Percentiles rank a stretch among this genome's conserved stretches.
These are phyloP conservation scores for Platichthys flesus DNA, from an alignment of 2,113 vertebrate species.

Conservation along the genomic window DNA sequence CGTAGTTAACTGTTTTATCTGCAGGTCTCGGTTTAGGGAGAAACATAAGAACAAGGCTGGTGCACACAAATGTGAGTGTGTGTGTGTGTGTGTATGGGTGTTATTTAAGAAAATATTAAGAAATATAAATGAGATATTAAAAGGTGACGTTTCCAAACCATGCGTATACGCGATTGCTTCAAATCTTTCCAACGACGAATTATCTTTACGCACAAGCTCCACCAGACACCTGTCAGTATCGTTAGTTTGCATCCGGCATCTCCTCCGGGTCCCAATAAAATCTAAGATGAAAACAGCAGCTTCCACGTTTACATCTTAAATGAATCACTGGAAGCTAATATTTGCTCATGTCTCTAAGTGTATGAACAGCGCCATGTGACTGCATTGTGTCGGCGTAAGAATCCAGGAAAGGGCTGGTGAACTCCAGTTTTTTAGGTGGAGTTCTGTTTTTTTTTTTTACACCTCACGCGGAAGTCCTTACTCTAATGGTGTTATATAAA, in stretches of 20 bases:
- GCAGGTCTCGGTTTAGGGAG: neutral
- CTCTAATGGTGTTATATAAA: neutral
- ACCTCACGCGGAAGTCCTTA: constrained; percentile 17
- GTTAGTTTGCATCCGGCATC: constrained; percentile 26
- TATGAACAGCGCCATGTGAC: neutral
- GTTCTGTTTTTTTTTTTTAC: neutral
- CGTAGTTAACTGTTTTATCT: neutral
- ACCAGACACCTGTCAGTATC: constrained; percentile 40
- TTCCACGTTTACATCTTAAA: constrained; percentile 10
- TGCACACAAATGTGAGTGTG: no score
- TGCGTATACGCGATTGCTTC: neutral
- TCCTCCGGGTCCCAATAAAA: constrained; percentile 12
- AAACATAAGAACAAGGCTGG: no score
- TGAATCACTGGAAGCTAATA: neutral
- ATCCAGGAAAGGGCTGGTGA: neutral
- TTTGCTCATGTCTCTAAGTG: constrained; percentile 3
- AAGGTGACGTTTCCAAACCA: neutral
- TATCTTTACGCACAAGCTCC: constrained; percentile 9
- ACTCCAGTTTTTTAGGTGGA: constrained; percentile 1
- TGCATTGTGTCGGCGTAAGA: neutral
- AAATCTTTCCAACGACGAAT: neutral
- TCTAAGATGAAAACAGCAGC: constrained; percentile 1
- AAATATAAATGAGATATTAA: neutral
- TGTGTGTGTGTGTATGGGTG: no score
- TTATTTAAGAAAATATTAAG: neutral